A percentile compares a stretch with the other conserved stretches of the same genome.
Evolutionary conservation across 2,888 invertebrate species (phyloP).

Genomic region (Phengaris arion): DNA sequence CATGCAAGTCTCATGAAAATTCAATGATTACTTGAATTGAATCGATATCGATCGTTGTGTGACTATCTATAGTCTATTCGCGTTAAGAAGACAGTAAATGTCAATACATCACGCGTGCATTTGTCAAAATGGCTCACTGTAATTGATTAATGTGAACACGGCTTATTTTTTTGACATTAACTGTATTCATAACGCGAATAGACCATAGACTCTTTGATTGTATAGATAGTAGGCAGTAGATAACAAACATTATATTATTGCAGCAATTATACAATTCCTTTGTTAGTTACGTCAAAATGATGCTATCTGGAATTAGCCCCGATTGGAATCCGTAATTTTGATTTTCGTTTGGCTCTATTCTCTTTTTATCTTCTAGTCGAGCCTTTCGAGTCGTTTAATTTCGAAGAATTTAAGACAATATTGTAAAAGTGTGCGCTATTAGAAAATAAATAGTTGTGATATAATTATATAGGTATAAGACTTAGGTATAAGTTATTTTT

Average conservation of each 20-base stretch:
- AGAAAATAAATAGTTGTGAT: too few relatives aligned
- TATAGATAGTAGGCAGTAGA: slow-evolving; percentile 32
- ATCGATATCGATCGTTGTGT: slow-evolving; percentile 46
- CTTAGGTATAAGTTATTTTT: too few relatives aligned
- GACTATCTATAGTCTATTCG: slow-evolving; percentile 20
- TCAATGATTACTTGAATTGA: slow-evolving; percentile 46
- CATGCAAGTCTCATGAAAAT: slow-evolving; percentile 48
- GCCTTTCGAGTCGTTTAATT: background rate
- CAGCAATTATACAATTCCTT: slow-evolving; percentile 7
- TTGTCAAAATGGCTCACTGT: too few relatives aligned
- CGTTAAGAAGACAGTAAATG: too few relatives aligned
- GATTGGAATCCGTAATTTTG: slow-evolving; percentile 7
- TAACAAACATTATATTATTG: background rate
- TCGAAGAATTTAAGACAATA: background rate
- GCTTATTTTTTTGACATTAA: too few relatives aligned
- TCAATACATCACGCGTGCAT: too few relatives aligned
- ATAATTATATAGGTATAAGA: too few relatives aligned
- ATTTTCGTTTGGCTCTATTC: background rate
- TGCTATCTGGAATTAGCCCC: background rate
- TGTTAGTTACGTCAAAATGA: background rate
- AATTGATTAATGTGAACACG: too few relatives aligned
- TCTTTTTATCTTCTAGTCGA: background rate
- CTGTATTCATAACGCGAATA: too few relatives aligned
- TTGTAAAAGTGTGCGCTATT: too few relatives aligned
- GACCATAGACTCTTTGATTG: slow-evolving; percentile 33